Evolutionary conservation across 2,797 vertebrate species (phyloP).

Genomic region (Tangara arthus): DNA sequence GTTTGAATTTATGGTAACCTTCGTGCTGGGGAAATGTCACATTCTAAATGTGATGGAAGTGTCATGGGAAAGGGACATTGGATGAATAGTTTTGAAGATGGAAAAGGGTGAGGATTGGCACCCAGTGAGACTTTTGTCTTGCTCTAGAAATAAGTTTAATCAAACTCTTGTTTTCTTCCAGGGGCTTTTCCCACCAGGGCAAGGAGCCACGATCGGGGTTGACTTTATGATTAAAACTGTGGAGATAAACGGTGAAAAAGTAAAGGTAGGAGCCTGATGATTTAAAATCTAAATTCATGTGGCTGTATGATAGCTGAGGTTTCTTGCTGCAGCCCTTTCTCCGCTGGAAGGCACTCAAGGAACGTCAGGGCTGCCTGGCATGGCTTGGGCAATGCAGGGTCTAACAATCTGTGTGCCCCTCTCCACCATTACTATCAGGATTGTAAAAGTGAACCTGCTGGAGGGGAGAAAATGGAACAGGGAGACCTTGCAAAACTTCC

Average conservation of each 20-base stretch:
- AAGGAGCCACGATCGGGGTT: slow-evolving; percentile 98
- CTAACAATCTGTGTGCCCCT: rapidly evolving
- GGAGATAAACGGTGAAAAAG: slow-evolving; percentile 98
- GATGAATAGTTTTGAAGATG: not conserved
- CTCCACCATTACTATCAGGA: not conserved
- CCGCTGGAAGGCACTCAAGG: not conserved
- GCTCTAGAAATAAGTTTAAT: not conserved
- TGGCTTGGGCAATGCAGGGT: not conserved
- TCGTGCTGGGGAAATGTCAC: not conserved
- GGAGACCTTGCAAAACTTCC: not conserved
- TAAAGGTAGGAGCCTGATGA: slow-evolving; percentile 82
- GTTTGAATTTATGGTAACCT: not conserved
- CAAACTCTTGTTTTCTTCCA: slow-evolving; percentile 62
- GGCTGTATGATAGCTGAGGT: not conserved
- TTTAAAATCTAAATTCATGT: not conserved
- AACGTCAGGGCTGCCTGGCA: rapidly evolving
- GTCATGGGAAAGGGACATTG: not conserved
- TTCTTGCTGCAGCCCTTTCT: not conserved
- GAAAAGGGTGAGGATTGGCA: not conserved
- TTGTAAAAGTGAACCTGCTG: not conserved
- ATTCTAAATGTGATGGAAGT: not conserved
- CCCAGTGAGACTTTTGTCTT: not conserved
- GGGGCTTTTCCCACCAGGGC: slow-evolving; percentile 98
- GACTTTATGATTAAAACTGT: slow-evolving; percentile 99
- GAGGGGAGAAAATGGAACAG: not conserved